Evolutionary conservation across 2,797 vertebrate species (phyloP).

Genomic region (Leptoclinus maculatus): DNA sequence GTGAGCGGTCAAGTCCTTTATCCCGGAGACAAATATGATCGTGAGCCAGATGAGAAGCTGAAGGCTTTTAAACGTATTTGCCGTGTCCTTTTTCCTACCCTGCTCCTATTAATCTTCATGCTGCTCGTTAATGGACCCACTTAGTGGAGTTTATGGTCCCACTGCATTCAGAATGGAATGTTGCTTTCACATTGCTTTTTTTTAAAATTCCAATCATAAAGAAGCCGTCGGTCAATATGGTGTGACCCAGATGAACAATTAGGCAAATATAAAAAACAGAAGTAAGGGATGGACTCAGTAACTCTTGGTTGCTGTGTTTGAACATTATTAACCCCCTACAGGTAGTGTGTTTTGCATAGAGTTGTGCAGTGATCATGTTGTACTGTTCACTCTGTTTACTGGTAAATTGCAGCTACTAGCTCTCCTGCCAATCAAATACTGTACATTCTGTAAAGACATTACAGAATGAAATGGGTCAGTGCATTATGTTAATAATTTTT

Average conservation of each 20-base stretch:
- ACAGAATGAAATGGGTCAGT: background rate
- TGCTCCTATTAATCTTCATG: constrained; percentile 31
- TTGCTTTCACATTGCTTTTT: background rate
- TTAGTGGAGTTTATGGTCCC: constrained; percentile 3
- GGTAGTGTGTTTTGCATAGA: background rate
- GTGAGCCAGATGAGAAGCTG: background rate
- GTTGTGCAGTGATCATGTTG: background rate
- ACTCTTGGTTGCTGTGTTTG: background rate
- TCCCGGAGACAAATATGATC: constrained; percentile 13
- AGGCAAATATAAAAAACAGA: background rate
- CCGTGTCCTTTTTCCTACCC: constrained; percentile 25
- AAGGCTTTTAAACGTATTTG: constrained; percentile 22
- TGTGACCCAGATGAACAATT: constrained; percentile 4
- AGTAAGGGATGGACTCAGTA: background rate
- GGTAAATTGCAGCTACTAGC: background rate
- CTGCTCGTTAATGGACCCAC: constrained; percentile 13
- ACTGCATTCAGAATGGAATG: constrained; percentile 10
- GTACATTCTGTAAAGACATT: background rate
- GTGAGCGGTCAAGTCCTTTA: background rate
- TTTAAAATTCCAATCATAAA: constrained; percentile 4
- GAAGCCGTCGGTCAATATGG: background rate
- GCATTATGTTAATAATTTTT: background rate
- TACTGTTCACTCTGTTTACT: background rate
- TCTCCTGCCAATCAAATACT: background rate
- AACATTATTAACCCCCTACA: background rate